Evolutionary conservation across 2,888 invertebrate genomes (phyloP).

Genomic region (Machimus rusticus): DNA sequence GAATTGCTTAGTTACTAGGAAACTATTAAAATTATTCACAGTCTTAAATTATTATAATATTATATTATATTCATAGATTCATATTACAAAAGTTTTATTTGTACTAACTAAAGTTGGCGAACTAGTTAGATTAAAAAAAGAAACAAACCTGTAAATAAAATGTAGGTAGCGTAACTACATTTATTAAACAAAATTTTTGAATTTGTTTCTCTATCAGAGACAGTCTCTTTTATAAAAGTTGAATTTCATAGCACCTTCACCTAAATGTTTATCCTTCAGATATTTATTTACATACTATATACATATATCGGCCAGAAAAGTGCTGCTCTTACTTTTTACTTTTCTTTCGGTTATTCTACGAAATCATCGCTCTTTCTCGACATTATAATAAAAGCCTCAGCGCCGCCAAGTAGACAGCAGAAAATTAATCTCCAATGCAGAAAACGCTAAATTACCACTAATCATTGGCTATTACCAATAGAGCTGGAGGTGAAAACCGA

Average conservation of each 20-base stretch:
- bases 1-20: too few species aligned
- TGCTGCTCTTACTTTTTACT: neutral
- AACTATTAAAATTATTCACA: too few species aligned
- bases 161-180: too few species aligned
- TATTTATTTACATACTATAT: neutral
- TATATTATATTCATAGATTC: too few species aligned
- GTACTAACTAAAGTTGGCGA: too few species aligned
- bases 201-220: neutral
- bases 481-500: slow-evolving; percentile 19
- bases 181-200: too few species aligned
- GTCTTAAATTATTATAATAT: too few species aligned
- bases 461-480: slow-evolving; percentile 24
- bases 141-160: too few species aligned
- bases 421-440: slow-evolving; percentile 11
- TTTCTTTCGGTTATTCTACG: neutral
- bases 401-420: slow-evolving; percentile 1
- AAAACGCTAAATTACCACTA: slow-evolving; percentile 31
- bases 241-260: neutral
- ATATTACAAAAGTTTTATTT: too few species aligned
- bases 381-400: slow-evolving; percentile 19
- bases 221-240: neutral
- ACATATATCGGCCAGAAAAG: neutral
- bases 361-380: neutral
- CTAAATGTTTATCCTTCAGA: neutral
- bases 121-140: too few species aligned